Evolutionary conservation across 2,797 vertebrate genomes (phyloP), one percentile per base, ranked within the genome.

Genomic region (Liparis tanakae): DNA sequence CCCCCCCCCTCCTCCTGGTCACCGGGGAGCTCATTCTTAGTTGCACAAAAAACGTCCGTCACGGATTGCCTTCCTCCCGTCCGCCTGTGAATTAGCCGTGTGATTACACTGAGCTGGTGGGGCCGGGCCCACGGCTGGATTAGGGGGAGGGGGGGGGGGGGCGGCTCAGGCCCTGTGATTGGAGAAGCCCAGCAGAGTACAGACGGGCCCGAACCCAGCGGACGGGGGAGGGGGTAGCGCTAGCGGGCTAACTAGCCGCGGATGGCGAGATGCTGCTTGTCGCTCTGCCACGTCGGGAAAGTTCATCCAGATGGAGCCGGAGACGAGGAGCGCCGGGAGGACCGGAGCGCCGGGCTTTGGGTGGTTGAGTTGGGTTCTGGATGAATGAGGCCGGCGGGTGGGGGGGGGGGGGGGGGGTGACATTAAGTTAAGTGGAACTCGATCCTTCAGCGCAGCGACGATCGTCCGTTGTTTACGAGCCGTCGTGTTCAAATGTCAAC

Each of bases 1-100:
- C 70, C 89, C 87, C 73, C 88, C 89, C 86, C 84, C 87, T 85
- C 70, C 25, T 30, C 25, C 25, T 84, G 86, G 88, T 84, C 84
- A 92, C 88, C 76, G 84, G 93, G 93, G 93, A 93, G 90, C 85
- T 90, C 91, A 89, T 93, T 94, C 88, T 91, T 88, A 88, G 91
- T 88, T 70, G 88, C 88, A 90, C 91, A 93, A 92, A 94, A 94
- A 93, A 94, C 86, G 93, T 90, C 93, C 93, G 92, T 94, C 92
- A 94, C 91, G 92, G 93, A 93, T 93, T 91, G 91, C 91, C 90
- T 92, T 93, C 91, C 92, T 87, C 88, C 89, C 87, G 75, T 92
- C 91, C 86, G 92, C 90, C 88, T 93, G 93, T 91, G 92, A 94
- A 94, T 93, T 93, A 94, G 90, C 87, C 81, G 88, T 88, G 91